phyloP scores from a whole-genome alignment of 1,140 invertebrate species.

The Lordiphosa stackelbergi region DNA sequence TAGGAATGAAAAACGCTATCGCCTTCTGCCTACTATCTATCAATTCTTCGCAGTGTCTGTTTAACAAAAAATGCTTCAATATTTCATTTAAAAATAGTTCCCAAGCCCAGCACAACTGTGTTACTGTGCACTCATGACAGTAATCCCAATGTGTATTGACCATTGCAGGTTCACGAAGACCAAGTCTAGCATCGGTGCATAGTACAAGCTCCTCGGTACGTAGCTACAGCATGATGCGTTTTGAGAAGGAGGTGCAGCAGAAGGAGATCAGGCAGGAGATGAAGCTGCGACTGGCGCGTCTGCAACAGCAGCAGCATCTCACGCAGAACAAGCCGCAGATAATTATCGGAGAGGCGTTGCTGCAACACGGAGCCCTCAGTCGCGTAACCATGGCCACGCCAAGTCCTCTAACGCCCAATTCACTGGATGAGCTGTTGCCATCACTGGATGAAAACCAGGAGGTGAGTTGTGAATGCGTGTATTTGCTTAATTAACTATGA shows the following conservation, averaged over 20 bases:
- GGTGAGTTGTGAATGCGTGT: constrained; percentile 70
- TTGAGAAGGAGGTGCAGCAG: constrained; percentile 86
- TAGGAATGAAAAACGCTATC: constrained; percentile 25
- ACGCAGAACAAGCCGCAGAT: constrained; percentile 75
- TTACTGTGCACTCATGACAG: neutral
- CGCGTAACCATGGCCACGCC: constrained; percentile 80
- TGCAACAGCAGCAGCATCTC: constrained; percentile 77
- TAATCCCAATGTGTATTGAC: neutral
- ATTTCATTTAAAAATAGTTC: constrained; percentile 28
- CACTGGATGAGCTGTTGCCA: constrained; percentile 86
- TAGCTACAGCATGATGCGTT: constrained; percentile 86
- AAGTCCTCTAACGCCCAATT: constrained; percentile 86
- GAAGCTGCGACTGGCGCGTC: constrained; percentile 83
- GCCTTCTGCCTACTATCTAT: constrained; percentile 17
- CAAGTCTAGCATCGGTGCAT: constrained; percentile 88
- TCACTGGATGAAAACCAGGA: constrained; percentile 86
- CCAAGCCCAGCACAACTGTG: neutral
- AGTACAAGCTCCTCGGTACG: constrained; percentile 87
- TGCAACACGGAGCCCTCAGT: constrained; percentile 58
- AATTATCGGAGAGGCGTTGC: constrained; percentile 67
- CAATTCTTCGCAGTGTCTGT: constrained; percentile 27
- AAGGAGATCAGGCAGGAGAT: constrained; percentile 86
- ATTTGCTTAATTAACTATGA: neutral
- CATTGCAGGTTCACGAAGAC: constrained; percentile 85
- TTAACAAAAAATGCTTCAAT: constrained; percentile 34